These are phyloP conservation scores for Formica aserva DNA, from an alignment of 2,888 invertebrate species.

Conservation along the genomic window DNA sequence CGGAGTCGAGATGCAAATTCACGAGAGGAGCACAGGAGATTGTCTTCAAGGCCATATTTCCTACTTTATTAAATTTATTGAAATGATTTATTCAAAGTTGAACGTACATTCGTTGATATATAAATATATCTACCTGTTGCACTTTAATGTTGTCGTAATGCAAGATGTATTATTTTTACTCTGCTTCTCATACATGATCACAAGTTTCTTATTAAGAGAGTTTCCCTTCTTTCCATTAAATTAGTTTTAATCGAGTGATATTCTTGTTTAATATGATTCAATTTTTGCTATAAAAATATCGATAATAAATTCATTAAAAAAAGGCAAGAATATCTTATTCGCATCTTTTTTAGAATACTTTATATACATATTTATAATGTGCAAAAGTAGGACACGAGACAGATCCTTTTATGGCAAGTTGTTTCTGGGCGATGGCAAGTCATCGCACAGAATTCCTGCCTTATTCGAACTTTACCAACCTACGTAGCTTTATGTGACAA, in stretches of 20 bases:
- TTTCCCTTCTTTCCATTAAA: neutral
- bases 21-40: conserved; percentile 42
- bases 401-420: conserved; percentile 80
- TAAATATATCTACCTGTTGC: neutral
- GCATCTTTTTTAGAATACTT: neutral
- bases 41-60: conserved; percentile 43
- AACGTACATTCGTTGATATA: neutral
- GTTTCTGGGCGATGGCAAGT: conserved; percentile 72
- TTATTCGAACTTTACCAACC: conserved; percentile 63
- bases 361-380: conserved; percentile 22
- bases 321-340: neutral
- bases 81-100: conserved; percentile 12
- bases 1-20: conserved; percentile 60
- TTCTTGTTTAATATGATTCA: neutral
- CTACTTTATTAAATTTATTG: conserved; percentile 33
- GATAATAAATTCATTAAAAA: neutral
- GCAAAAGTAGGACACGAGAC: conserved; percentile 78
- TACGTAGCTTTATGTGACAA: conserved; percentile 9
- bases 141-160: neutral
- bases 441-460: conserved; percentile 61
- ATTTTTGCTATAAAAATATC: neutral
- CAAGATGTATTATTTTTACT: neutral
- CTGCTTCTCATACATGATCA: neutral
- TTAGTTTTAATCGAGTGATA: neutral
- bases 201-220: neutral